Base-by-base conservation (phyloP, 2,888 invertebrate species). In the Ophraella communa region DNA sequence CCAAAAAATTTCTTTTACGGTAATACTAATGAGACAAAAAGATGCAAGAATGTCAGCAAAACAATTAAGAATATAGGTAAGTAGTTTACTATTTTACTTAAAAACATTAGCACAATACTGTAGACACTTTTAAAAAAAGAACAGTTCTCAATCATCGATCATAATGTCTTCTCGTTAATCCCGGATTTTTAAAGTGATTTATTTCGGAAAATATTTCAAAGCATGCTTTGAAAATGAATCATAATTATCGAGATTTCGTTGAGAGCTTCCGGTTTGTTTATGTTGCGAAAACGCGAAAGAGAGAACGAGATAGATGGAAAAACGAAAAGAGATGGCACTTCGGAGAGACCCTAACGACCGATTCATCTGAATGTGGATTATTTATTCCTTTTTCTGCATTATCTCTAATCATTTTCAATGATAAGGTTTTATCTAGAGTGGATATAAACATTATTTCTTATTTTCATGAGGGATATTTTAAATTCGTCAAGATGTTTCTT, bases 351-450 rank as follows among this genome's bases (percentile, higher is more conserved):
- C 77, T 77, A 79, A 79, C 78, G 79, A 79, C 77, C 79, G 78
- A 75, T 79, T 79, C 80, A 79, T 79, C 80, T 78, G 77, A 80
- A 80, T 79, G 76, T 74, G 77, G 78, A 79, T 80, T 80, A 79
- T 80, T 80, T 80, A 80, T 80, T 79, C 77, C 77, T 77, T 76
- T 77, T 77, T 76, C 72, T 74, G 75, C 79, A 79, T 80, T 80
- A 80, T 75, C 76, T 78, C 74, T 80, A 78, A 81, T 81, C 78
- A 81, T 75, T 73, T 76, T 78, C 78, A 79, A 78, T 78, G 80
- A 79, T 79, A 79, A 78, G 77, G 77, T 74, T 76, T 77, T 76
- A 76, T 76, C 73, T 68, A 64, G 73, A 76, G 76, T 76, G 78
- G 77, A 77, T 79, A 74, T 73, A 76, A 76, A 76, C 79, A 78